Conservation (phyloP, 2,797 vertebrate species). For the Helicolenus hilgendorfi region DNA sequence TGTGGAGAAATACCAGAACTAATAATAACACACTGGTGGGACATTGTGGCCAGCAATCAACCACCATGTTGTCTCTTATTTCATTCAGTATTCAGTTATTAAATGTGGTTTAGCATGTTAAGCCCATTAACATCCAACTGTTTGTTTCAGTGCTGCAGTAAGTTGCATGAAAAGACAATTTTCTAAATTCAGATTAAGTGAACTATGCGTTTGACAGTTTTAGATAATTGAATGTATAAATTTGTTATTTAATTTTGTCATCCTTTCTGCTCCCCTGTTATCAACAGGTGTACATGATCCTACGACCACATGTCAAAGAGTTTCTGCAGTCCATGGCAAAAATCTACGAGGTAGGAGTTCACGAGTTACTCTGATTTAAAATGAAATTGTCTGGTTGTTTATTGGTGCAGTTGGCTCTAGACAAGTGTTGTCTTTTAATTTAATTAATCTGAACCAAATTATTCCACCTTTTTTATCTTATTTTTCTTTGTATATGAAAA, state of each 20-base stretch:
- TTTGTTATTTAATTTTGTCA: neutral
- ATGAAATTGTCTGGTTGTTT: neutral
- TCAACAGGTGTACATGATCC: slow-evolving; percentile 89
- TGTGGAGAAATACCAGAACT: neutral
- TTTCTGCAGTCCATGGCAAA: slow-evolving; percentile 92
- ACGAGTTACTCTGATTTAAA: neutral
- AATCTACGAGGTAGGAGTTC: slow-evolving; percentile 88
- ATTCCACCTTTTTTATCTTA: neutral
- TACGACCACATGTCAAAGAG: slow-evolving; percentile 89
- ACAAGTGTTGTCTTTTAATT: neutral
- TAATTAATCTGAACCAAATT: too few relatives aligned
- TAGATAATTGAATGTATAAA: neutral
- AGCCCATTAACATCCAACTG: neutral
- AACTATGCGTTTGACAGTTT: neutral
- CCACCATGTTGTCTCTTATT: neutral
- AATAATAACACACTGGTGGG: neutral
- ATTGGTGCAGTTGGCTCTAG: neutral
- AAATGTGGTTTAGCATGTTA: neutral
- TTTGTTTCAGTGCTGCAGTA: neutral
- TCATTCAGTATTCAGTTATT: neutral
- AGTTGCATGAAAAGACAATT: neutral
- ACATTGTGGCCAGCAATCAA: neutral
- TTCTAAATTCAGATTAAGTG: neutral
- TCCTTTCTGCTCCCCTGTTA: neutral
- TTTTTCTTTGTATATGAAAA: neutral